These are phyloP conservation scores for Leucoraja ocellata DNA, from an alignment of 2,797 vertebrate genomes.

Conservation along the genomic window DNA sequence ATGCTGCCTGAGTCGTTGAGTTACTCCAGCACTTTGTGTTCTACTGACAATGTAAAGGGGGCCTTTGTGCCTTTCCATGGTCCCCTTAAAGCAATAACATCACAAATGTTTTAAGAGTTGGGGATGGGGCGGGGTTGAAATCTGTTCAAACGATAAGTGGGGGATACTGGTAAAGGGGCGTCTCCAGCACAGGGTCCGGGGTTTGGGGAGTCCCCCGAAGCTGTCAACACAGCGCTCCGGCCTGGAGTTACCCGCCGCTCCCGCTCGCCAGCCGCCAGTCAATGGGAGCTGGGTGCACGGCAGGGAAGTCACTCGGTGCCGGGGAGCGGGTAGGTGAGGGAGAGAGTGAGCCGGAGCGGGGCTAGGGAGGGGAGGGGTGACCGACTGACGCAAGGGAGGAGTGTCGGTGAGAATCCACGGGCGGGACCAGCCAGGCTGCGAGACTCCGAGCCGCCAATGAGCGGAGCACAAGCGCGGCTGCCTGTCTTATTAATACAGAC, in stretches of 20 bases:
- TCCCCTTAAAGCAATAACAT: not conserved
- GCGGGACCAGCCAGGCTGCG: not conserved
- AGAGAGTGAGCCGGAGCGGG: not conserved
- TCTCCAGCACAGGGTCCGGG: not conserved
- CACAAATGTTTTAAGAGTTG: no score
- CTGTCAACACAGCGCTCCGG: not conserved
- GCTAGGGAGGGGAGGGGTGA: not conserved
- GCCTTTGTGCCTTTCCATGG: not conserved
- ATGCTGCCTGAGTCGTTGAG: no score
- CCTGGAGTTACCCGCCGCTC: no score
- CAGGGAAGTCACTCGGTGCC: not conserved
- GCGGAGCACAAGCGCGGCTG: not conserved
- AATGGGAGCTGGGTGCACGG: not conserved
- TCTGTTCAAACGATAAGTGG: not conserved
- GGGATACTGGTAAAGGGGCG: not conserved
- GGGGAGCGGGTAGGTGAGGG: not conserved
- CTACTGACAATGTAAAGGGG: no score
- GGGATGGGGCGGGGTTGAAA: no score
- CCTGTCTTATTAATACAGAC: not conserved
- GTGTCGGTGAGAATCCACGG: not conserved
- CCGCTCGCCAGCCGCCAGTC: not conserved
- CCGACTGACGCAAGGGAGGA: not conserved
- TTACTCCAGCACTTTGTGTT: no score
- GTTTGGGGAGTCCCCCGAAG: not conserved
- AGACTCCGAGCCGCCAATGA: not conserved